phyloP scores from a whole-genome alignment of 2,888 invertebrate species.

The Eilema sororculum region DNA sequence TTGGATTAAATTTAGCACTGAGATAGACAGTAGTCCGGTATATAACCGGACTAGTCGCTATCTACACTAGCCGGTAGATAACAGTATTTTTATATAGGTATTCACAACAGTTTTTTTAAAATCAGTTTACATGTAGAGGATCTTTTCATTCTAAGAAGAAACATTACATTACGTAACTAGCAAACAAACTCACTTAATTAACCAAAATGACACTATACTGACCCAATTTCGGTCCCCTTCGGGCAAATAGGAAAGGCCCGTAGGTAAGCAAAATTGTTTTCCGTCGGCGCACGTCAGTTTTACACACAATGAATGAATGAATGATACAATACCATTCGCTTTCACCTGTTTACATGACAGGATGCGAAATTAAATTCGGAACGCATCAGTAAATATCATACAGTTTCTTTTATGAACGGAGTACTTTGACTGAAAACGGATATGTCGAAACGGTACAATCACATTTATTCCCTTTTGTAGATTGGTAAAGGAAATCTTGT shows the following conservation, averaged over 20 bases:
- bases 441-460: not conserved
- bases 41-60: no score
- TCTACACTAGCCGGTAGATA: no score
- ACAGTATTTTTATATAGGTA: no score
- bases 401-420: not conserved
- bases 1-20: no score
- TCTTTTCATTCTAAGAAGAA: not conserved
- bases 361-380: not conserved
- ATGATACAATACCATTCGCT: not conserved
- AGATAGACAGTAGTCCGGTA: no score
- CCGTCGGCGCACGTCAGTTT: not conserved
- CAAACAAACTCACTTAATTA: not conserved
- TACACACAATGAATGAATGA: slow-evolving; percentile 2
- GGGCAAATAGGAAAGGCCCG: not conserved
- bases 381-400: not conserved
- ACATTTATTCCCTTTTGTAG: not conserved
- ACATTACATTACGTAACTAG: not conserved
- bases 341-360: not conserved
- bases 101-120: no score
- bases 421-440: not conserved
- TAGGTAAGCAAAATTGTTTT: not conserved
- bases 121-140: no score
- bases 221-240: slow-evolving; percentile 1
- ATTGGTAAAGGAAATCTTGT: not conserved
- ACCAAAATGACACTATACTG: not conserved